Evolutionary conservation across 1,140 invertebrate species (phyloP).

Genomic region (Bombus fervidus): DNA sequence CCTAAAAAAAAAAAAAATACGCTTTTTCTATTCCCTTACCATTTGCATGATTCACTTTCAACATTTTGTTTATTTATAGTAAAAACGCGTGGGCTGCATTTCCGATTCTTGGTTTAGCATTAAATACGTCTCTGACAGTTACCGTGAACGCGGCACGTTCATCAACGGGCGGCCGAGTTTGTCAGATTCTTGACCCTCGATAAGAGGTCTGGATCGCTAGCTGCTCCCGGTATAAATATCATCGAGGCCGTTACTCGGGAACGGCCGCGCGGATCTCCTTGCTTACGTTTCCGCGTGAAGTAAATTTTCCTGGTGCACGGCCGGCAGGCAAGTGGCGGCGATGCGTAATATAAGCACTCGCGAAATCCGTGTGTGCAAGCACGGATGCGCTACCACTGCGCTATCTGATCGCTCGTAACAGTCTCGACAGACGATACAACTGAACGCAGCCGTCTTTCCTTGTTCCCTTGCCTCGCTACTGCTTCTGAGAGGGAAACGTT

Average conservation of each 20-base stretch:
- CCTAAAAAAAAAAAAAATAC: too few relatives aligned
- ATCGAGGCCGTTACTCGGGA: constrained; percentile 36
- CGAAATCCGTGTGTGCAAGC: neutral
- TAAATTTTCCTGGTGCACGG: constrained; percentile 16
- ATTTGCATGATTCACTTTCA: neutral
- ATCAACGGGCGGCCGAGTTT: constrained; percentile 41
- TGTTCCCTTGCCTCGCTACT: neutral
- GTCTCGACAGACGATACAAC: constrained; percentile 64
- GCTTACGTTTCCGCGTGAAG: constrained; percentile 68
- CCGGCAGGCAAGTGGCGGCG: constrained; percentile 19
- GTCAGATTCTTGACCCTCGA: constrained; percentile 49
- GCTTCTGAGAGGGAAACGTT: too few relatives aligned
- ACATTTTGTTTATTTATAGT: neutral
- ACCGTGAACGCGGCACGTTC: constrained; percentile 43
- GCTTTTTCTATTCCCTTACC: neutral
- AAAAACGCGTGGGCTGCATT: constrained; percentile 20
- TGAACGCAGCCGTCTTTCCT: constrained; percentile 61
- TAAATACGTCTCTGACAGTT: constrained; percentile 28
- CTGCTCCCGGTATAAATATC: constrained; percentile 44
- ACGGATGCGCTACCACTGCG: constrained; percentile 50
- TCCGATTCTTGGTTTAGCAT: neutral
- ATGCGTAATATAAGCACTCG: constrained; percentile 19
- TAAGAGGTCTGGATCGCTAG: constrained; percentile 20
- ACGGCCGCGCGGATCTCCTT: constrained; percentile 36
- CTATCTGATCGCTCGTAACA: constrained; percentile 78